Percentiles rank a stretch among this genome's conserved stretches.
phyloP scores from a whole-genome alignment of 2,113 vertebrate genomes.

The Aegypius monachus region DNA sequence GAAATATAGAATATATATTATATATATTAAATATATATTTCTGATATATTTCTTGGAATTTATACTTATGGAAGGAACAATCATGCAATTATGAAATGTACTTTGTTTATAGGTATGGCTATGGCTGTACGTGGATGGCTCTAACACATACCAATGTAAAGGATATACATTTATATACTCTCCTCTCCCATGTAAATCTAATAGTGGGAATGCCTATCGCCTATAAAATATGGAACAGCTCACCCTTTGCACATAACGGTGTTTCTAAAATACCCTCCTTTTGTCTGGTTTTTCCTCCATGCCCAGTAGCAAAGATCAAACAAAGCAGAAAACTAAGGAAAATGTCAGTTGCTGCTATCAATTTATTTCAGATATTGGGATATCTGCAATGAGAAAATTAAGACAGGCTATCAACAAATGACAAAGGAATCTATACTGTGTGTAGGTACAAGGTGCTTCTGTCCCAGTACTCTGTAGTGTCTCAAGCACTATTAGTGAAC shows the following conservation, averaged over 20 bases:
- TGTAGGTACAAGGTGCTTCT: not conserved
- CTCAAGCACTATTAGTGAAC: not conserved
- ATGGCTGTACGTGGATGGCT: not conserved
- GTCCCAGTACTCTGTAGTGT: not conserved
- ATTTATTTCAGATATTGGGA: not conserved
- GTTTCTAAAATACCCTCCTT: not conserved
- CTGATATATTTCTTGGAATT: not conserved
- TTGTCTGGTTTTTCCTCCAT: not conserved
- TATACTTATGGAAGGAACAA: not conserved
- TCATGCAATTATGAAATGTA: not conserved
- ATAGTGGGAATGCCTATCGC: not conserved
- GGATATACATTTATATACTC: not conserved
- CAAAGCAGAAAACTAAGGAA: not conserved
- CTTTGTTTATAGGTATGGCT: not conserved
- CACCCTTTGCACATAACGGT: accelerated
- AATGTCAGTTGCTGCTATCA: not conserved
- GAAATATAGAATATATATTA: not conserved
- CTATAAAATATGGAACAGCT: not conserved
- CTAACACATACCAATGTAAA: not conserved
- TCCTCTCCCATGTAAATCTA: not conserved
- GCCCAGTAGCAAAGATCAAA: not conserved
- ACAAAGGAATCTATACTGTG: not conserved
- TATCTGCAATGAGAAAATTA: not conserved
- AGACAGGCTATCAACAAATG: not conserved
- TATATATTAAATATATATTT: not conserved